These are phyloP conservation scores for Apodemus sylvaticus DNA, from an alignment of 2,113 vertebrate genomes.

Conservation along the genomic window DNA sequence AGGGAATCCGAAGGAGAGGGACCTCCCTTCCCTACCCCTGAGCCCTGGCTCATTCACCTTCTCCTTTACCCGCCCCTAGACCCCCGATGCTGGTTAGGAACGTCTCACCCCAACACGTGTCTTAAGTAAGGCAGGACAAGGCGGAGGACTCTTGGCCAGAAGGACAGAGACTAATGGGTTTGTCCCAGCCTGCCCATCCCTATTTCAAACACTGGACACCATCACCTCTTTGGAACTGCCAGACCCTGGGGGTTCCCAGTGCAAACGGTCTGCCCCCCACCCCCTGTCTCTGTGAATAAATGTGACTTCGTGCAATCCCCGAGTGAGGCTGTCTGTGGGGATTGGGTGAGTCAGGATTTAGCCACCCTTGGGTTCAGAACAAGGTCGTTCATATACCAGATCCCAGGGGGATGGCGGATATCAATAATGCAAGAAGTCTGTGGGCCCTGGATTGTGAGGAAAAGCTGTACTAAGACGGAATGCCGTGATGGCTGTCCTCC, in stretches of 20 bases:
- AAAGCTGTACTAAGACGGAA: no score
- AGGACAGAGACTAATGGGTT: neutral
- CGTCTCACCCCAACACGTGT: neutral
- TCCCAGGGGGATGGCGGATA: rapidly evolving
- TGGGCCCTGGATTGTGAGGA: neutral
- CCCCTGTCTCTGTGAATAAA: conserved; percentile 79
- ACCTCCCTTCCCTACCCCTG: neutral
- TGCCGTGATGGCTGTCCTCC: rapidly evolving
- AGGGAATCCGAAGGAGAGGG: neutral
- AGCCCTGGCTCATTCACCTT: neutral
- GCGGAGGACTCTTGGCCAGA: conserved; percentile 8
- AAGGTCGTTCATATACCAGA: neutral
- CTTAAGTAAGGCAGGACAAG: conserved; percentile 52
- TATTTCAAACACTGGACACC: conserved; percentile 62
- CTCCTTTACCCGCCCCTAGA: neutral
- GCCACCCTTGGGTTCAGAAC: neutral
- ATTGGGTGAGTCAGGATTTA: neutral
- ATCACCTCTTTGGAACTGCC: conserved; percentile 40
- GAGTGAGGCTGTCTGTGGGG: conserved; percentile 44
- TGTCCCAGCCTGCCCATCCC: neutral
- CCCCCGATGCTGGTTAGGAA: conserved; percentile 30
- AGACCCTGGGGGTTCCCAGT: conserved; percentile 48
- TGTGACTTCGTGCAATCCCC: conserved; percentile 65
- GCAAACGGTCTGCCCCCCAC: conserved; percentile 56
- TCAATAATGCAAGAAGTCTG: neutral